A percentile compares a stretch with the other conserved stretches of the same genome.
phyloP scores from a whole-genome alignment of 2,113 vertebrate genomes.

The Trachemys scripta region DNA sequence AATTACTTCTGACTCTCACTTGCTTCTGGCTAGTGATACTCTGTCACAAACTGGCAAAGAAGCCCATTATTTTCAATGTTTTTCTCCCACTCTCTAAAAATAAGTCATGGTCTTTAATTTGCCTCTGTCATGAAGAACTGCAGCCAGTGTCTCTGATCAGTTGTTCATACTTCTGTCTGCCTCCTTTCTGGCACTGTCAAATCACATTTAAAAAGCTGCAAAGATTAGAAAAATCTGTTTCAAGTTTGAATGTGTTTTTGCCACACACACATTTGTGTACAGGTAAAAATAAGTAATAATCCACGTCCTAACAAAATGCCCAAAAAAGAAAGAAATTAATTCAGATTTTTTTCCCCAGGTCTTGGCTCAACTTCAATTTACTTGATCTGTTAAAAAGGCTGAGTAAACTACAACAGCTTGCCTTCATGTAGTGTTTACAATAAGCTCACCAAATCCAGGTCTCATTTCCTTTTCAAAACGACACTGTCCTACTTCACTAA shows the following conservation, averaged over 20 bases:
- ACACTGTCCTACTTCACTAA: background rate
- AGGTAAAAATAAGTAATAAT: conserved; percentile 50
- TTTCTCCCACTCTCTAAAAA: conserved; percentile 63
- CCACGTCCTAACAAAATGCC: conserved; percentile 19
- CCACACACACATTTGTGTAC: conserved; percentile 40
- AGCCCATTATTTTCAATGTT: conserved; percentile 71
- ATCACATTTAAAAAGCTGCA: conserved; percentile 46
- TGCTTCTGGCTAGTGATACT: conserved; percentile 55
- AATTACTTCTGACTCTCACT: conserved; percentile 48
- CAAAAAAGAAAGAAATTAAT: conserved; percentile 56
- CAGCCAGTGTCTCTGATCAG: conserved; percentile 59
- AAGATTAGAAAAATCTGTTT: conserved; percentile 43
- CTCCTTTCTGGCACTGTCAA: conserved; percentile 66
- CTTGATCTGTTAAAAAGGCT: conserved; percentile 64
- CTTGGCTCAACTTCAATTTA: conserved; percentile 60
- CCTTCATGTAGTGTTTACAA: conserved; percentile 70
- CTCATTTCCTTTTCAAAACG: conserved; percentile 74
- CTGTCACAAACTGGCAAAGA: conserved; percentile 48
- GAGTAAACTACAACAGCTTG: conserved; percentile 73
- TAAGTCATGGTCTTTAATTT: conserved; percentile 59
- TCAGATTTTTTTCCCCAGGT: conserved; percentile 48
- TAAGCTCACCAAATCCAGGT: conserved; percentile 80
- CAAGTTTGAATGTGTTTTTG: conserved; percentile 51
- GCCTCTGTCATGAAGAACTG: conserved; percentile 51
- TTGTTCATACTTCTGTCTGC: conserved; percentile 46